Conservation (phyloP, 2,797 vertebrate species). For the Mionectes olivaceus region DNA sequence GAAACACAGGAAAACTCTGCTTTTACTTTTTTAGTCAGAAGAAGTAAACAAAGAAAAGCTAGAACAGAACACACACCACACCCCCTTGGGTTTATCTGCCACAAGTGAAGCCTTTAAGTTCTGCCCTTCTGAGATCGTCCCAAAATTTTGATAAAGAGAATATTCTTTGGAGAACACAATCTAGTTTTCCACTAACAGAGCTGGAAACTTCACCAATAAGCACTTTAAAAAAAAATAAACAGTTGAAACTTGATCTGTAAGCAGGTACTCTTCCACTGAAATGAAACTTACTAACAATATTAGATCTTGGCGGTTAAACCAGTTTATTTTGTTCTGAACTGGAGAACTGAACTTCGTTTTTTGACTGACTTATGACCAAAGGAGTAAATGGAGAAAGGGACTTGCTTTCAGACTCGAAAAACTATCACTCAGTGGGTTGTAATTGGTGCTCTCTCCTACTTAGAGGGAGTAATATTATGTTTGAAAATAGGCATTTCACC, state of each 20-base stretch:
- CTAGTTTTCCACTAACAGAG: not conserved
- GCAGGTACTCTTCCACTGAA: not conserved
- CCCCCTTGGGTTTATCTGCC: not conserved
- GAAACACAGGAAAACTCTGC: not conserved
- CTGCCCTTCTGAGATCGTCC: not conserved
- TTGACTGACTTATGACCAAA: not conserved
- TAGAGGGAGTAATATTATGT: not conserved
- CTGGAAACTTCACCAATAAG: not conserved
- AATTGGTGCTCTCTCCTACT: not conserved
- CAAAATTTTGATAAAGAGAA: not conserved
- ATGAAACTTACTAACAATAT: not conserved
- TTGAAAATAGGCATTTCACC: not conserved
- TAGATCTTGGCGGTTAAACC: not conserved
- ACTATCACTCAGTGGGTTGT: not conserved
- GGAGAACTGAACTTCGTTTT: no score
- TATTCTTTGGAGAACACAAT: not conserved
- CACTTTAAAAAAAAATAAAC: not conserved
- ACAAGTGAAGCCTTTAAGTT: not conserved
- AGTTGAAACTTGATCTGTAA: not conserved
- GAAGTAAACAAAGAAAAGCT: not conserved
- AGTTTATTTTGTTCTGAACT: rapidly evolving
- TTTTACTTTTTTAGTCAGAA: not conserved
- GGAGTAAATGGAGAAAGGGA: rapidly evolving
- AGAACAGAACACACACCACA: not conserved
- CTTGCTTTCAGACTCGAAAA: not conserved